Evolutionary conservation across 2,113 vertebrate genomes (phyloP), one percentile per base, ranked within the genome.

Genomic region (Ceratotherium simum): DNA sequence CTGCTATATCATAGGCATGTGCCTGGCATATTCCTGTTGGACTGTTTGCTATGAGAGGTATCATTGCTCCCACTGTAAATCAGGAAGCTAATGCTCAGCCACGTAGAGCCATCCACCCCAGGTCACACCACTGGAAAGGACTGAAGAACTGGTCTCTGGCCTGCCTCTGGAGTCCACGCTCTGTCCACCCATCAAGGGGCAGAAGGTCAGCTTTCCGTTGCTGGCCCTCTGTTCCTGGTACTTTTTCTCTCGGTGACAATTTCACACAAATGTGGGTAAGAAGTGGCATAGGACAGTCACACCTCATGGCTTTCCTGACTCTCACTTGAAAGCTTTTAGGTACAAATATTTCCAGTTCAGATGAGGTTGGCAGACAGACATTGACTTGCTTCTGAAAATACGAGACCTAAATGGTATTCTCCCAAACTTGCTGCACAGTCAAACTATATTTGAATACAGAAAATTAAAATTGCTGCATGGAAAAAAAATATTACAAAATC

Each of bases 1-100:
- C 23, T 69, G 70, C 62, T 27, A 39, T 25, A 36, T 54, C 60
- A 1, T 0, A 54, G 51, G 51, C 51, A 46, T 2, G 23, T 5
- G 9, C 70, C 87, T 31, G 33, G 42, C 17, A 31, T 13, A 13
- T 16, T 23, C 14, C 39, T 14, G 14, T 8, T 23, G 69, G 69
- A 75, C 2, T 6, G 31, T 73, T 36, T 48, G 25, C 23, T 16
- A 2, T 6, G 20, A 48, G 36, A 29, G n/a, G 12, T 18, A n/a
- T 2, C 11, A 3, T 13, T 23, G 5, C 1, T 69, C 39, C 76
- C 2, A 0, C 0, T 5, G 39, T 5, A 33, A 0, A 17, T 2
- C 54, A 29, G 88, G 82, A 67, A 62, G 51, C 29, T 17, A 72
- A 42, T 84, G 9, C 58, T 76, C 3, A 46, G 60, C 8, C 51